Evolutionary conservation across 2,113 vertebrate genomes (phyloP).

Genomic region (Thunnus thynnus): DNA sequence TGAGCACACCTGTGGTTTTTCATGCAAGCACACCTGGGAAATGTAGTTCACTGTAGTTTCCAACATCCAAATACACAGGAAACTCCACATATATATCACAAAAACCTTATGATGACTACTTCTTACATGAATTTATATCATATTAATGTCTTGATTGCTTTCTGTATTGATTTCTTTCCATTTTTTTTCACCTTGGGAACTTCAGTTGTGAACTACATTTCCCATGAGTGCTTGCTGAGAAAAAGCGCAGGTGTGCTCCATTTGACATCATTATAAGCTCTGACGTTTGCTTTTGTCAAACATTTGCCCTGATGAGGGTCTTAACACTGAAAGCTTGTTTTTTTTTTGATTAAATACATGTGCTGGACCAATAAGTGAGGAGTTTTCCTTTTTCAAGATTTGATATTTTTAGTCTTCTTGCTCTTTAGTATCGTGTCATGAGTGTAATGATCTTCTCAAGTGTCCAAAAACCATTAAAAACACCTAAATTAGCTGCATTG

Average conservation of each 20-base stretch:
- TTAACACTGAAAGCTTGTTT: too few species aligned
- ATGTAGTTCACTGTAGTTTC: background rate
- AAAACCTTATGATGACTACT: background rate
- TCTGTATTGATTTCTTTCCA: background rate
- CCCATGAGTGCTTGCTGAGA: constrained; percentile 13
- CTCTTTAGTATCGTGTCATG: too few species aligned
- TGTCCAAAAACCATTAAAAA: too few species aligned
- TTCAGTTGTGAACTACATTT: constrained; percentile 17
- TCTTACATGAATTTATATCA: too few species aligned
- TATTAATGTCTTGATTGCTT: background rate
- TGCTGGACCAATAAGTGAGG: too few species aligned
- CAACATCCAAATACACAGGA: background rate
- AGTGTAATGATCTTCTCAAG: too few species aligned
- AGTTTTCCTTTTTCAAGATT: too few species aligned
- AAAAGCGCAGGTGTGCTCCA: constrained; percentile 15
- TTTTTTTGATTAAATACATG: background rate
- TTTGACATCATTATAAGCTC: constrained; percentile 10
- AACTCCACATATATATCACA: background rate
- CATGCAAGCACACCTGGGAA: background rate
- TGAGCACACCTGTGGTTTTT: background rate
- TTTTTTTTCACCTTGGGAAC: background rate
- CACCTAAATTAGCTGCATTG: too few species aligned
- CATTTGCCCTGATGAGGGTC: constrained; percentile 3
- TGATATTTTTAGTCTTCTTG: too few species aligned
- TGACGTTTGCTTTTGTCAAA: background rate